These are phyloP conservation scores for Ceratina australensis DNA, from an alignment of 1,140 invertebrate species.

Conservation along the genomic window DNA sequence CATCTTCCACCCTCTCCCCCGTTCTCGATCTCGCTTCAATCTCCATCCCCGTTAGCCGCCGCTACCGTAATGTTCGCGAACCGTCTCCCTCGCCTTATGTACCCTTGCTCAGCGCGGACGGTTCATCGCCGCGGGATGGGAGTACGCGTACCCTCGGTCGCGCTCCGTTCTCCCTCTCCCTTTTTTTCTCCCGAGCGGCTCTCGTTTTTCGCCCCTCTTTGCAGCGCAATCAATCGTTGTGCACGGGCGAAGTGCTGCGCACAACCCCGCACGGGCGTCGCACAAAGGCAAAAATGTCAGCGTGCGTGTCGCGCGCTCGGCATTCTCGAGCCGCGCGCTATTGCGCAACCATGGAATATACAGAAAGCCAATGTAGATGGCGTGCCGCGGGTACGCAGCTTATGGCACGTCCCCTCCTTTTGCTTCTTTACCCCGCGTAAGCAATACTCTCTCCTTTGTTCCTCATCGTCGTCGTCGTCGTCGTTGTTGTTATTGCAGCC, in stretches of 20 bases:
- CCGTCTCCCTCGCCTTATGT: conserved; percentile 35
- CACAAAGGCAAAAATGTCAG: conserved; percentile 47
- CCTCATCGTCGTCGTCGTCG: conserved; percentile 16
- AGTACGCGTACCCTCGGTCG: conserved; percentile 49
- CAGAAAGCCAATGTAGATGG: conserved; percentile 56
- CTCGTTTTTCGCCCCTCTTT: conserved; percentile 41
- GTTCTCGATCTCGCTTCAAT: conserved; percentile 20
- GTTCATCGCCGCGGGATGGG: conserved; percentile 13
- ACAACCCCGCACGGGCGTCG: conserved; percentile 31
- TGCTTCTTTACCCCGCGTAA: conserved; percentile 14
- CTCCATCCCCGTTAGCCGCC: neutral
- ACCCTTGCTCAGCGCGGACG: conserved; percentile 12
- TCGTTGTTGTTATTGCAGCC: conserved; percentile 5
- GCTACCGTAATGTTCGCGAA: conserved; percentile 31
- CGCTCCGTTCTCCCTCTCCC: conserved; percentile 12
- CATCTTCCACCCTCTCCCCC: conserved; percentile 43
- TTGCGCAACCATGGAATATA: conserved; percentile 60
- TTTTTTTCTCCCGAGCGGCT: conserved; percentile 1
- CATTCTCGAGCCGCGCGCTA: conserved; percentile 48
- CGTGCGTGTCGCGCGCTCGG: conserved; percentile 25
- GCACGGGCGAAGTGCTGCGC: conserved; percentile 26
- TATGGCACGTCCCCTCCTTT: conserved; percentile 26
- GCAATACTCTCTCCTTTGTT: conserved; percentile 50
- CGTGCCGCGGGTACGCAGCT: conserved; percentile 47
- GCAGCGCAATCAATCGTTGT: conserved; percentile 42